Percentiles rank a stretch among this genome's conserved stretches.
These are phyloP conservation scores for Saguinus imperator DNA, from an alignment of 2,113 vertebrate species.

Conservation along the genomic window DNA sequence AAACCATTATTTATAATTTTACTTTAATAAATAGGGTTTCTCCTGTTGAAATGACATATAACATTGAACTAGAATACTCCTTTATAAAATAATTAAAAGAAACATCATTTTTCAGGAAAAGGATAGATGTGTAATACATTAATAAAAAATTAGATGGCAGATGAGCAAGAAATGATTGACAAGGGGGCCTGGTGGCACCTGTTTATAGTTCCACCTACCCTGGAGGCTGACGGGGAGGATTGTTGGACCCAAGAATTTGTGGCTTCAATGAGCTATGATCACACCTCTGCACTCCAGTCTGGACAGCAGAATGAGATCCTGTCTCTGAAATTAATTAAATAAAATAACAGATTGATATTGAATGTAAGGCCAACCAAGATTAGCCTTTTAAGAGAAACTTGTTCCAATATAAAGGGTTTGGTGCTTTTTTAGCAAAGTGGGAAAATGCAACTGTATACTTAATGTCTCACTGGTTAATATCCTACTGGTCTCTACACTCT, in stretches of 20 bases:
- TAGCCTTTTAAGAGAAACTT: not conserved
- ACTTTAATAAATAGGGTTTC: slow-evolving; percentile 34
- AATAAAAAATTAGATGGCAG: not conserved
- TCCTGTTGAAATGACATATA: not conserved
- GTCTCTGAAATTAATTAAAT: not conserved
- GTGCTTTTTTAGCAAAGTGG: not conserved
- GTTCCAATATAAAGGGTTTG: not conserved
- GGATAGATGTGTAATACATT: not conserved
- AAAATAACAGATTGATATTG: not conserved
- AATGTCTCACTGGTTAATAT: not conserved
- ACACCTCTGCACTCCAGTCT: not conserved
- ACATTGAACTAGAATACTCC: not conserved
- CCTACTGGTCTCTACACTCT: not conserved
- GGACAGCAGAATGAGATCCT: not conserved
- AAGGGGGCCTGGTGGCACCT: not conserved
- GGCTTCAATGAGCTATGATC: not conserved
- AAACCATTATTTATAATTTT: slow-evolving; percentile 24
- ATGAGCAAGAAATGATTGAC: not conserved
- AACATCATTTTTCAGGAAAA: not conserved
- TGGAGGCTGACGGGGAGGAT: not conserved
- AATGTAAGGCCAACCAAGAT: not conserved
- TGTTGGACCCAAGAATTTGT: not conserved
- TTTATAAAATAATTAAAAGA: slow-evolving; percentile 9
- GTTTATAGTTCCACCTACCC: not conserved
- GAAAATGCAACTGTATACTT: not conserved